Conservation (phyloP, 2,888 invertebrate species). For the Drepanosiphum platanoidis region DNA sequence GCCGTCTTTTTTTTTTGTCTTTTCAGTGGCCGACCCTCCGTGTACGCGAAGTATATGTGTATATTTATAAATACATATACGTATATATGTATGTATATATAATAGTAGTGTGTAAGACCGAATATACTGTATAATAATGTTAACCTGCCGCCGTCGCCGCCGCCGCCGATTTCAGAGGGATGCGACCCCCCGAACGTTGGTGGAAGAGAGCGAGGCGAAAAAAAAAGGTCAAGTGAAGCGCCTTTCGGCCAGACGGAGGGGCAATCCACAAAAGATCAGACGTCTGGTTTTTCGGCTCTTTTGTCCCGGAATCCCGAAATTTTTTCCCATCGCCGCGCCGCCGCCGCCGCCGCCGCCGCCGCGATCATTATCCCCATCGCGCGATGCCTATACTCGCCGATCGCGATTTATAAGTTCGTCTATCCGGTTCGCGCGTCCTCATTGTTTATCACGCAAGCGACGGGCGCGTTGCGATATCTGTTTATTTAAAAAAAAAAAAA, state of each 20-base stretch:
- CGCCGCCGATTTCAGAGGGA: constrained; percentile 23
- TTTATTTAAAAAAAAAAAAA: too few species aligned
- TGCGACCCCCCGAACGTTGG: constrained; percentile 54
- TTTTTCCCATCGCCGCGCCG: constrained; percentile 55
- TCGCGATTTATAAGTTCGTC: constrained; percentile 33
- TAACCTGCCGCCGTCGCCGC: constrained; percentile 53
- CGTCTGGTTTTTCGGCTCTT: constrained; percentile 58
- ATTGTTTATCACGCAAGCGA: background rate
- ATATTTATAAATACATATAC: constrained; percentile 1
- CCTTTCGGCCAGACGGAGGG: constrained; percentile 60
- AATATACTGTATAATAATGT: constrained; percentile 51
- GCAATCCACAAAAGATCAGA: constrained; percentile 60
- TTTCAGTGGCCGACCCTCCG: constrained; percentile 49
- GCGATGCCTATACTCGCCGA: background rate
- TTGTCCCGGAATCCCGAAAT: constrained; percentile 52
- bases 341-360: background rate
- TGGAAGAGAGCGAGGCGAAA: constrained; percentile 26
- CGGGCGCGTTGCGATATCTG: too few species aligned
- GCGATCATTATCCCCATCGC: constrained; percentile 23
- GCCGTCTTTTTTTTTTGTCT: constrained; percentile 51
- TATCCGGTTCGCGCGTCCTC: background rate
- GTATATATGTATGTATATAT: background rate
- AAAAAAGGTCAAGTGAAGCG: constrained; percentile 62
- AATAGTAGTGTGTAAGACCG: background rate
- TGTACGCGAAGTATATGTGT: background rate